Conservation (phyloP, 37 sponge, comb jelly and placozoan species). For the Tethya wilhelma region DNA sequence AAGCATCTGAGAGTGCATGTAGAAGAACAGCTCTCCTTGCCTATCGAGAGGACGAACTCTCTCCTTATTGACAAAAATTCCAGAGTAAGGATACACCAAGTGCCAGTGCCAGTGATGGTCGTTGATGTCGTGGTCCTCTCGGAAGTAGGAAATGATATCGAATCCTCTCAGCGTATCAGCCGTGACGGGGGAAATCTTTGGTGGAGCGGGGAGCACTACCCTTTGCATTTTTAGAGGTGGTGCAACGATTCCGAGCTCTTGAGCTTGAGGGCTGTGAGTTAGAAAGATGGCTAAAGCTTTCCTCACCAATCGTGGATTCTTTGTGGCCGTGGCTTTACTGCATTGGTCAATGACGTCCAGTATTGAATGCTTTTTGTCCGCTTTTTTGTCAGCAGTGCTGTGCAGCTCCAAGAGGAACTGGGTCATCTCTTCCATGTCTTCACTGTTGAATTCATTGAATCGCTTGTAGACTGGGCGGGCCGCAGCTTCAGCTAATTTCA, state of each 20-base stretch:
- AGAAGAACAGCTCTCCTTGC: constrained; percentile 37
- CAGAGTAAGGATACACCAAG: neutral
- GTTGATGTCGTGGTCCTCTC: constrained; percentile 22
- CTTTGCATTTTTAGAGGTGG: neutral
- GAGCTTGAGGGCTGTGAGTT: constrained; percentile 6
- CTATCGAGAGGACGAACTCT: constrained; percentile 10
- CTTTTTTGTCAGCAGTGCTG: neutral
- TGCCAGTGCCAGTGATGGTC: constrained; percentile 41
- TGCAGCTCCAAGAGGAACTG: neutral
- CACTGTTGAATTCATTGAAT: neutral
- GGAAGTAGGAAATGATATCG: constrained; percentile 2
- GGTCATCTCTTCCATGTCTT: neutral
- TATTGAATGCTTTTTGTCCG: neutral
- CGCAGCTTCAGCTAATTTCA: too few relatives aligned
- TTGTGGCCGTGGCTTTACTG: neutral
- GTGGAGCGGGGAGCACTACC: neutral
- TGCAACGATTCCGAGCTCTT: neutral
- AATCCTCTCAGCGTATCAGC: neutral
- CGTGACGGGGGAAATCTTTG: neutral
- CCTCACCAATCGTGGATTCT: neutral
- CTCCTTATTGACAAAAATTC: neutral
- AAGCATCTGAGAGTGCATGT: constrained; percentile 42
- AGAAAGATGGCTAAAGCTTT: constrained; percentile 2
- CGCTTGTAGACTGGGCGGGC: neutral
- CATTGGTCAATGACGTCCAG: neutral